Evolutionary conservation across 1,140 invertebrate species (phyloP).

Genomic region (Saccostrea cuccullata): DNA sequence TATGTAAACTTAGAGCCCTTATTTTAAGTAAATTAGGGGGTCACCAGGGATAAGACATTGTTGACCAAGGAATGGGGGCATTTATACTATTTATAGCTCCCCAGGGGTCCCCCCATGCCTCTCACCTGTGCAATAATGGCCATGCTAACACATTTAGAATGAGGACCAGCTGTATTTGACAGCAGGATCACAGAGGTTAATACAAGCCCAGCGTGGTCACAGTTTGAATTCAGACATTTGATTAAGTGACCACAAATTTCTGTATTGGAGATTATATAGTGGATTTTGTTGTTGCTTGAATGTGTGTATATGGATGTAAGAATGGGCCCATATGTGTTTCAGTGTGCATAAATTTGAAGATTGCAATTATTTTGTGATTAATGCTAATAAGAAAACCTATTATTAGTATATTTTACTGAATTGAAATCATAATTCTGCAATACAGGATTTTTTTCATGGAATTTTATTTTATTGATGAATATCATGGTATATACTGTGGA

Average conservation of each 20-base stretch:
- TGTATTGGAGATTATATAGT: not conserved
- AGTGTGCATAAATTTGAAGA: no score
- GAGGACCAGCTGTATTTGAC: not conserved
- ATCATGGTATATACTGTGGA: no score
- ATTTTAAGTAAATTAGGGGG: not conserved
- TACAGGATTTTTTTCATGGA: no score
- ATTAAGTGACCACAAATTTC: not conserved
- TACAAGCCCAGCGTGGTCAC: not conserved
- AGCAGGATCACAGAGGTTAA: not conserved
- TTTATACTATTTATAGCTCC: slow-evolving; percentile 19
- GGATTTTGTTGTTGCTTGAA: no score
- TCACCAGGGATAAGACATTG: not conserved
- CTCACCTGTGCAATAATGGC: not conserved
- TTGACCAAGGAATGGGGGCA: not conserved
- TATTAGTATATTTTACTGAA: no score
- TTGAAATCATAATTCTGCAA: no score
- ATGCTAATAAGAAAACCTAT: no score
- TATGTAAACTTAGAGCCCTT: no score
- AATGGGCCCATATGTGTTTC: no score
- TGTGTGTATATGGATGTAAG: no score
- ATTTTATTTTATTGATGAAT: no score
- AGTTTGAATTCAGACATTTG: not conserved
- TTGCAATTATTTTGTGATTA: no score
- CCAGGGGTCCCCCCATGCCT: not conserved
- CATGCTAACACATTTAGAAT: not conserved